phyloP scores from a whole-genome alignment of 2,113 vertebrate species.

The Picathartes gymnocephalus region DNA sequence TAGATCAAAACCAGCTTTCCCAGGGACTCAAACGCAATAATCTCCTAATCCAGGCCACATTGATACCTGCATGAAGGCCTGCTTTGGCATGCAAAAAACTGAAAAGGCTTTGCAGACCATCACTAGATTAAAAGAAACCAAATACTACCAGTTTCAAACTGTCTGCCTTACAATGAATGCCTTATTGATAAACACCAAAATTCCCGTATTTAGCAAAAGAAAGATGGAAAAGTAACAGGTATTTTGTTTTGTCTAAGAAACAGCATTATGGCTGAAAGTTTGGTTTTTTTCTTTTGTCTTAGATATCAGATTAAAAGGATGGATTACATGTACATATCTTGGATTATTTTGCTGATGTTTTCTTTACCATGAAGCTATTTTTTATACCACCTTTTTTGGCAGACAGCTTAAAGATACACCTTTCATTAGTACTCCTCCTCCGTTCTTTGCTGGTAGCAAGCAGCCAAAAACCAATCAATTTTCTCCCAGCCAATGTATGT shows the following conservation, averaged over 20 bases:
- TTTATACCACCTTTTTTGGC: neutral
- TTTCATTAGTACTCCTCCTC: neutral
- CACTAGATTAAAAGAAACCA: neutral
- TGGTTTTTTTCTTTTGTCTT: neutral
- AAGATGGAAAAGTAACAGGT: neutral
- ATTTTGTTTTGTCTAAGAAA: neutral
- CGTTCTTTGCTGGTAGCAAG: neutral
- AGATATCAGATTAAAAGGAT: neutral
- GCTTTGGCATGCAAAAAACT: neutral
- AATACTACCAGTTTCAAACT: neutral
- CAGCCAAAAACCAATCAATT: neutral
- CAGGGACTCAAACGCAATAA: neutral
- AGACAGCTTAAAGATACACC: neutral
- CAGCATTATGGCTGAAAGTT: neutral
- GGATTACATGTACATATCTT: neutral
- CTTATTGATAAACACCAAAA: neutral
- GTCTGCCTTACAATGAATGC: neutral
- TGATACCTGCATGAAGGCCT: neutral
- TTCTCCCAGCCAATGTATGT: neutral
- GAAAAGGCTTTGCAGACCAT: neutral
- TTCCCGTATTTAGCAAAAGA: neutral
- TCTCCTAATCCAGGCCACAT: neutral
- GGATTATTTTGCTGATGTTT: neutral
- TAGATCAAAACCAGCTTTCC: neutral
- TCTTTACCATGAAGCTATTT: neutral